Conservation (phyloP, 1,140 invertebrate species). For the Cyclina sinensis region DNA sequence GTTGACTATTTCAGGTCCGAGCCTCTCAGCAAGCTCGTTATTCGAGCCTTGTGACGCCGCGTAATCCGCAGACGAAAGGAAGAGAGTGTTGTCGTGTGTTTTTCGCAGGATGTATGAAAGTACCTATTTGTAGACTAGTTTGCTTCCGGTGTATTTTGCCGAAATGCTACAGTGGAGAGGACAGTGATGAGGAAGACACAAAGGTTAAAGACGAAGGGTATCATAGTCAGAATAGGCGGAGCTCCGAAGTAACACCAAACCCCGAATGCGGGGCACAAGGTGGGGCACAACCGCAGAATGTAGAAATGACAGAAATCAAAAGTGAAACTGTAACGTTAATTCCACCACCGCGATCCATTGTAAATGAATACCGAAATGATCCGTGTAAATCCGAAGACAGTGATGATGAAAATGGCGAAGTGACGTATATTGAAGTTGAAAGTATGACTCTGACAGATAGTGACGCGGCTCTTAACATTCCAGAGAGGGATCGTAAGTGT, state of each 20-base stretch:
- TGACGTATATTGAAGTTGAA: conserved; percentile 64
- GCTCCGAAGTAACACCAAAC: conserved; percentile 46
- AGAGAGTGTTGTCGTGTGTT: conserved; percentile 51
- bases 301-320: conserved; percentile 63
- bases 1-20: conserved; percentile 47
- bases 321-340: conserved; percentile 41
- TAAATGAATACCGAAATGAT: conserved; percentile 45
- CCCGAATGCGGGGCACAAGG: conserved; percentile 38
- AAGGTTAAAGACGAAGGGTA: conserved; percentile 57
- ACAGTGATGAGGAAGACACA: conserved; percentile 53
- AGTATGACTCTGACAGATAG: conserved; percentile 28
- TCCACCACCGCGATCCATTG: conserved; percentile 11
- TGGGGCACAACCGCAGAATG: not conserved
- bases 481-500: not conserved
- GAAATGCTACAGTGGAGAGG: conserved; percentile 48
- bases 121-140: conserved; percentile 52
- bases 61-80: conserved; percentile 57
- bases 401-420: not conserved
- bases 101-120: conserved; percentile 61
- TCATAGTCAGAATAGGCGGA: conserved; percentile 61
- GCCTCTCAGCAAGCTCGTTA: conserved; percentile 60
- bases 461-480: conserved; percentile 15
- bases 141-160: conserved; percentile 65
- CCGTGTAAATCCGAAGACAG: conserved; percentile 1
- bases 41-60: conserved; percentile 31